Evolutionary conservation across 2,797 vertebrate genomes (phyloP), one percentile per base, ranked within the genome.

Genomic region (Eupleurogrammus muticus): DNA sequence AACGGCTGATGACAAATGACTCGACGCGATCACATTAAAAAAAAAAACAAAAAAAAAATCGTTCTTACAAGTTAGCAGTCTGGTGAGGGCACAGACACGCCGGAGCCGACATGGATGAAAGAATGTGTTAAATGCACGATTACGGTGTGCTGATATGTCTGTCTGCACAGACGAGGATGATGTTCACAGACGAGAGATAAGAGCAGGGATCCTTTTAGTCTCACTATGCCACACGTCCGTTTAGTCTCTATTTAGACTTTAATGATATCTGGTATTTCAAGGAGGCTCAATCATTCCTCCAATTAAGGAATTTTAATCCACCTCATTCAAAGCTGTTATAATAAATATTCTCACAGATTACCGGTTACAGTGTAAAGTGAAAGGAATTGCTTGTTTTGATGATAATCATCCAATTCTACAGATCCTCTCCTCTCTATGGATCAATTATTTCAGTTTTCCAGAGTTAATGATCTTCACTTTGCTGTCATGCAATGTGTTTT

Each of bases 1-100:
- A 36, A 73, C 20, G 13, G 53, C 52, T 5, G 21, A 28, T 28
- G 28, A 59, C 21, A 23, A 64, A 62, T 51, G 60, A 60, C 46
- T 63, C 1, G 12, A 55, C 17, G 28, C 28, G 62, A 12, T 36
- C 4, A 9, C 48, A 19, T 35, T 24, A 51, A 50, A 23, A 59
- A 53, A 34, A 28, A 3, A 3, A 28, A 13, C 35, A 50, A 23
- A 59, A 53, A 34, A 28, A 3, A 3, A 28, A 13, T 42, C 10
- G 23, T 19, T 62, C 11, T 49, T 14, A 46, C 24, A 1, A 69
- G 56, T 14, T 20, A 46, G 28, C 47, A 14, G 24, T 42, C 21
- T 13, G 35, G 17, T 53, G 42, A 46, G 34, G 54, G 17, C 17
- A 47, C 28, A 36, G 46, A 50, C 36, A 40, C n/a, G 14, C 17